Percentiles rank a stretch among this genome's conserved stretches.
phyloP scores from a whole-genome alignment of 2,888 invertebrate species.

The Falcaria lacertinaria region DNA sequence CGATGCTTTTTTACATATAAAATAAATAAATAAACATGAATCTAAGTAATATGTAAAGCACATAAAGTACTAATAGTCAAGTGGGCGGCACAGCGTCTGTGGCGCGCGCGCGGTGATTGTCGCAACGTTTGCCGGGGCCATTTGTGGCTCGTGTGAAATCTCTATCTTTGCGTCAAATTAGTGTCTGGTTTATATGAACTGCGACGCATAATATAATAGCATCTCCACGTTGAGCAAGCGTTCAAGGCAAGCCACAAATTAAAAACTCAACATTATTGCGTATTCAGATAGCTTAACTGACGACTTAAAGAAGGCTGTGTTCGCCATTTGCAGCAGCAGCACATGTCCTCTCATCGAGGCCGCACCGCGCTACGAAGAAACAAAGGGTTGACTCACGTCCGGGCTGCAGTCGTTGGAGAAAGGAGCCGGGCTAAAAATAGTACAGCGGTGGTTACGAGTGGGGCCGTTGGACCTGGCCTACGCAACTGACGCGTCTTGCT shows the following conservation, averaged over 20 bases:
- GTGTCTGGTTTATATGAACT: constrained; percentile 44
- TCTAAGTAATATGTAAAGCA: too few relatives aligned
- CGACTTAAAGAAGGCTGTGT: constrained; percentile 43
- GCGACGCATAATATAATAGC: constrained; percentile 53
- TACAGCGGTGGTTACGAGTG: constrained; percentile 52
- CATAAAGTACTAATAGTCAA: too few relatives aligned
- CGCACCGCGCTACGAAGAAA: constrained; percentile 46
- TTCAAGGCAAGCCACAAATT: constrained; percentile 67
- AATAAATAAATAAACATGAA: too few relatives aligned
- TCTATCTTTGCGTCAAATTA: constrained; percentile 48
- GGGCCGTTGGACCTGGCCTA: constrained; percentile 60
- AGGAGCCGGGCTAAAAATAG: constrained; percentile 67
- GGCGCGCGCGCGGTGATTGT: constrained; percentile 35
- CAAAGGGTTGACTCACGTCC: constrained; percentile 74
- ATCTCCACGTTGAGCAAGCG: constrained; percentile 59
- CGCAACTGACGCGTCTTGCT: constrained; percentile 44
- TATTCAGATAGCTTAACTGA: constrained; percentile 57
- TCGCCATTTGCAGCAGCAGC: constrained; percentile 17
- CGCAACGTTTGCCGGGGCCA: constrained; percentile 34
- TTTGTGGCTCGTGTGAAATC: constrained; percentile 26
- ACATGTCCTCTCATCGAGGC: constrained; percentile 42
- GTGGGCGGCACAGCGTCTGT: constrained; percentile 17
- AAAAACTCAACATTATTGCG: constrained; percentile 59
- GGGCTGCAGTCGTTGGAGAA: constrained; percentile 56
- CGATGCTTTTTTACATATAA: too few relatives aligned